Percentiles rank a stretch among this genome's conserved stretches.
Evolutionary conservation across 2,888 invertebrate species (phyloP).

Genomic region (Nycteola revayana): DNA sequence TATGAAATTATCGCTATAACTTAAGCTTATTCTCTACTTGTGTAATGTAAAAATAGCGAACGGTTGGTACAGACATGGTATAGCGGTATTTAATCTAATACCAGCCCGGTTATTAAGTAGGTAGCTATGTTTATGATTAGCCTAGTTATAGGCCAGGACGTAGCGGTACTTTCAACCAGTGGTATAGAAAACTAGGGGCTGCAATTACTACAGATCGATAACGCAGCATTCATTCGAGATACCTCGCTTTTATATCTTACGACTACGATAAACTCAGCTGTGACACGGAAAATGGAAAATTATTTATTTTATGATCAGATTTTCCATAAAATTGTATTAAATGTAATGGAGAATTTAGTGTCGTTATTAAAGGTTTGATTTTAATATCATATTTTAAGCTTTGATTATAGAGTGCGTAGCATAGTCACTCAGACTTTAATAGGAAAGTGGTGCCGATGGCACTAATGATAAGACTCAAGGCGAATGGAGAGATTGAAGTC

Average conservation of each 20-base stretch:
- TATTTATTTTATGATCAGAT: background rate
- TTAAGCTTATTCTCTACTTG: too few species aligned
- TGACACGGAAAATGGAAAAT: background rate
- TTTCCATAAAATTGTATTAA: background rate
- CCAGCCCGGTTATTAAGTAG: conserved; percentile 35
- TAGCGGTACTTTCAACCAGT: conserved; percentile 50
- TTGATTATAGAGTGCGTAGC: too few species aligned
- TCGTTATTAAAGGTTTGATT: too few species aligned
- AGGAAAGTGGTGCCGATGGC: too few species aligned
- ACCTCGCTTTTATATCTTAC: conserved; percentile 27
- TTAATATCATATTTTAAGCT: too few species aligned
- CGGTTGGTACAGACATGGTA: conserved; percentile 5
- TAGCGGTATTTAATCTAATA: background rate
- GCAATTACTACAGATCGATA: conserved; percentile 51
- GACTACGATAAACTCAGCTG: conserved; percentile 9
- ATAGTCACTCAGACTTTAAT: too few species aligned
- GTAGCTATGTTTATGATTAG: conserved; percentile 41
- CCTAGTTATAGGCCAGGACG: conserved; percentile 40
- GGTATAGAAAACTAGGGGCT: conserved; percentile 38
- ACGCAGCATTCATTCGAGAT: conserved; percentile 31
- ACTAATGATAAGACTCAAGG: too few species aligned
- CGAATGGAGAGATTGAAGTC: too few species aligned
- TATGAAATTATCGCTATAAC: too few species aligned
- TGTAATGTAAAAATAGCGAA: too few species aligned
- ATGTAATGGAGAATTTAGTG: too few species aligned